Evolutionary conservation across 2,888 invertebrate species (phyloP).

Genomic region (Ormyrus labotus): DNA sequence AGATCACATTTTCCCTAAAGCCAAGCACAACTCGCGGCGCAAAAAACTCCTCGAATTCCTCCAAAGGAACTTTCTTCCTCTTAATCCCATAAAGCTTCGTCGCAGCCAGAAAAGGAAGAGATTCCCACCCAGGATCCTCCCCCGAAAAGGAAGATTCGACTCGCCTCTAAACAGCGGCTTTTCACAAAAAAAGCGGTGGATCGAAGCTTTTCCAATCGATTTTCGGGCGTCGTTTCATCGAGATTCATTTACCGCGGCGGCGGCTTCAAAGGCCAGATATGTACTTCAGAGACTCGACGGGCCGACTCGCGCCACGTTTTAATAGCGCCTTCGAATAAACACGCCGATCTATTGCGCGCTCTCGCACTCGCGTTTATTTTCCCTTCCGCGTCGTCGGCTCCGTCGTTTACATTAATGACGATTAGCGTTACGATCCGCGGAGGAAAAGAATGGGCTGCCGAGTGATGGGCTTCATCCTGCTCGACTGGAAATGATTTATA

Average conservation of each 20-base stretch:
- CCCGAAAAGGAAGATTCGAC: not conserved
- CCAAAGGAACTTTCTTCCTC: too few species aligned
- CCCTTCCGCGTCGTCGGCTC: not conserved
- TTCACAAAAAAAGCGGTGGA: too few species aligned
- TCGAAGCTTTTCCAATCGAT: conserved; percentile 22
- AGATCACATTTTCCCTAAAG: too few species aligned
- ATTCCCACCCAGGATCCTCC: not conserved
- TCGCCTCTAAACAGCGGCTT: too few species aligned
- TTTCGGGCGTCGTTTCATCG: not conserved
- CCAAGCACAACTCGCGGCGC: too few species aligned
- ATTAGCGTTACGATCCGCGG: not conserved
- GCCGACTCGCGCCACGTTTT: conserved; percentile 3
- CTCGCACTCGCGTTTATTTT: conserved; percentile 8
- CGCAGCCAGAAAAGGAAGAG: too few species aligned
- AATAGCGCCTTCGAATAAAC: conserved; percentile 21
- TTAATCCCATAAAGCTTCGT: too few species aligned
- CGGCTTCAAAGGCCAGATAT: conserved; percentile 41
- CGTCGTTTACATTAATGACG: conserved; percentile 6
- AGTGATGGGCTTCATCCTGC: too few species aligned
- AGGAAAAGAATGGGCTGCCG: not conserved
- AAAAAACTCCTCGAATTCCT: too few species aligned
- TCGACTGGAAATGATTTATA: too few species aligned
- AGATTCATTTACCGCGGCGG: conserved; percentile 28
- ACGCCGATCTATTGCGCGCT: conserved; percentile 28
- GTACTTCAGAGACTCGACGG: conserved; percentile 7